Evolutionary conservation across 2,113 vertebrate genomes (phyloP).

Genomic region (Albula goreensis): DNA sequence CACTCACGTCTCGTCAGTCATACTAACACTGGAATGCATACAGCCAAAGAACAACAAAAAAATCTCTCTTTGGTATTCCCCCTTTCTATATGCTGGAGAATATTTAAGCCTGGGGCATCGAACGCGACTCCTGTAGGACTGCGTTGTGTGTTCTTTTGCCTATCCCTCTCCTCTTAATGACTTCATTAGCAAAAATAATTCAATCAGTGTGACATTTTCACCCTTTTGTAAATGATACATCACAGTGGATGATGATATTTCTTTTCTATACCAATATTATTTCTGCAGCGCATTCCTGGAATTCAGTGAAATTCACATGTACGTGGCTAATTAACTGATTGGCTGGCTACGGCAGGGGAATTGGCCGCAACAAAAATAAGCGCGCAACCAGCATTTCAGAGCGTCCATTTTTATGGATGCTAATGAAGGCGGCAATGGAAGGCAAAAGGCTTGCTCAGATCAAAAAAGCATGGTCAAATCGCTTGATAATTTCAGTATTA

Average conservation of each 20-base stretch:
- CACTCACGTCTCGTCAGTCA: neutral
- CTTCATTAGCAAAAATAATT: neutral
- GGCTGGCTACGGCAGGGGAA: neutral
- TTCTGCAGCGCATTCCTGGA: neutral
- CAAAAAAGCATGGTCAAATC: too few species aligned
- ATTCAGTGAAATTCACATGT: neutral
- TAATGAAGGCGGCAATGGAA: too few species aligned
- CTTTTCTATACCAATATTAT: neutral
- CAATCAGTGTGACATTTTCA: neutral
- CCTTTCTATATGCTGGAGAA: neutral
- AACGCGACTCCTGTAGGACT: neutral
- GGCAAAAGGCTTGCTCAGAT: too few species aligned
- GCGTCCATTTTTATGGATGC: too few species aligned
- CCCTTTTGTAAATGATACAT: neutral
- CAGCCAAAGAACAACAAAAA: neutral
- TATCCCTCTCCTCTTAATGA: neutral
- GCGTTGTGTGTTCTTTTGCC: neutral
- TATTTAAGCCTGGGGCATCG: neutral
- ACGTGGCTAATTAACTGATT: neutral
- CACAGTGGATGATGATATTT: neutral
- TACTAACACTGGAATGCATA: neutral
- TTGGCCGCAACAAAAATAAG: neutral
- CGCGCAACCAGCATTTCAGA: neutral
- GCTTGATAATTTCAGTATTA: too few species aligned
- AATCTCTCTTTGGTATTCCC: neutral